phyloP scores from a whole-genome alignment of 2,888 invertebrate species.

The Ectemnius cavifrons region DNA sequence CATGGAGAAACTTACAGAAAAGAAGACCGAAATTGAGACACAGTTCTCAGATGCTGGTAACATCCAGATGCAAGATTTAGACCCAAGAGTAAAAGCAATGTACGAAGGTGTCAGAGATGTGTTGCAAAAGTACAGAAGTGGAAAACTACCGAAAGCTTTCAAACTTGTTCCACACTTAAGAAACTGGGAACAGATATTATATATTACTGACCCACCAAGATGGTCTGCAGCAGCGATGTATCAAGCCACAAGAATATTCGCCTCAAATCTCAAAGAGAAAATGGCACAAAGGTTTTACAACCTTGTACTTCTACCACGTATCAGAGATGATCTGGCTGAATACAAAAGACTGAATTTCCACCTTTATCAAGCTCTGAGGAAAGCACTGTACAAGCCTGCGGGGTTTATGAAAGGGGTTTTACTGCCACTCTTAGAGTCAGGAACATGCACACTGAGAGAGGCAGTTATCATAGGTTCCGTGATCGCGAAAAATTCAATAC shows the following conservation, averaged over 20 bases:
- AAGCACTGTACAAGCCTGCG: constrained; percentile 96
- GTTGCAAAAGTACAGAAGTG: constrained; percentile 93
- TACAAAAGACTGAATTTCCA: constrained; percentile 98
- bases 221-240: constrained; percentile 99
- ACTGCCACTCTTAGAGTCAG: constrained; percentile 88
- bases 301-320: constrained; percentile 92
- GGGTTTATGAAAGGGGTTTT: constrained; percentile 97
- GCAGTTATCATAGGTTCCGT: constrained; percentile 97
- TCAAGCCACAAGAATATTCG: constrained; percentile 96
- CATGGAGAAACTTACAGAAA: constrained; percentile 94
- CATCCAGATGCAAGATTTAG: constrained; percentile 89
- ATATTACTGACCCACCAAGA: constrained; percentile 90
- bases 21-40: constrained; percentile 92
- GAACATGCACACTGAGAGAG: constrained; percentile 96
- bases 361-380: constrained; percentile 94
- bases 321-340: constrained; percentile 96
- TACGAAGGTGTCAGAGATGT: constrained; percentile 95
- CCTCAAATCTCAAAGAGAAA: constrained; percentile 96
- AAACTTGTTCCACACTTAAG: constrained; percentile 95
- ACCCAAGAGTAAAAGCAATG: constrained; percentile 90
- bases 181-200: constrained; percentile 96
- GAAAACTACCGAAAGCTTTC: constrained; percentile 98
- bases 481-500: constrained; percentile 93
- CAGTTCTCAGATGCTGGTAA: constrained; percentile 90
- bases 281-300: constrained; percentile 98